Conservation (phyloP, 2,888 invertebrate species). For the Calliopum simillimum region DNA sequence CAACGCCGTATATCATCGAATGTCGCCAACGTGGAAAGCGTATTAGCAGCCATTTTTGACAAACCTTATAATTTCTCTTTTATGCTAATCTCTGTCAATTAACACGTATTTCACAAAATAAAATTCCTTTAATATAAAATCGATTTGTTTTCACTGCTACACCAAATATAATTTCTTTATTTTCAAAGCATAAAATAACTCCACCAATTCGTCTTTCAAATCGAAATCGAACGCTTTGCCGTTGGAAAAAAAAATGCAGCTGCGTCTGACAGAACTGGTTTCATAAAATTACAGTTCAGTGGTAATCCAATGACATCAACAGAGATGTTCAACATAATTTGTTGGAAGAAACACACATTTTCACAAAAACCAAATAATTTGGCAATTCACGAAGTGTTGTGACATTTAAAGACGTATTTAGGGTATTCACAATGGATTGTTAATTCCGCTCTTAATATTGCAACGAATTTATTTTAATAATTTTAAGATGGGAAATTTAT, state of each 20-base stretch:
- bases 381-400: too few relatives aligned
- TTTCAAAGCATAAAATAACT: constrained; percentile 1
- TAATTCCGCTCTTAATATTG: too few relatives aligned
- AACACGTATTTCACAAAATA: background rate
- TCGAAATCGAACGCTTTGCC: constrained; percentile 27
- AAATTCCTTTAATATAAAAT: too few relatives aligned
- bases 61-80: background rate
- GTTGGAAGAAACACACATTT: too few relatives aligned
- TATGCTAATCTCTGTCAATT: background rate
- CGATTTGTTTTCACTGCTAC: background rate
- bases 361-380: too few relatives aligned
- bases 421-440: too few relatives aligned
- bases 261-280: constrained; percentile 21
- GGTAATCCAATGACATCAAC: background rate
- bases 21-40: constrained; percentile 75
- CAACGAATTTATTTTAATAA: too few relatives aligned
- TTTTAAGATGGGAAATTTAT: too few relatives aligned
- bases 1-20: constrained; percentile 80
- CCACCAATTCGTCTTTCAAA: constrained; percentile 10
- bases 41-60: constrained; percentile 50
- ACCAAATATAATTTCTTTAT: background rate
- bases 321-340: too few relatives aligned
- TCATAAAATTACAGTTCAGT: constrained; percentile 4
- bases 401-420: too few relatives aligned
- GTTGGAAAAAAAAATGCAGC: constrained; percentile 29